Evolutionary conservation across 1,140 invertebrate genomes (phyloP), one percentile per base, ranked within the genome.

Genomic region (Latrodectus geometricus): DNA sequence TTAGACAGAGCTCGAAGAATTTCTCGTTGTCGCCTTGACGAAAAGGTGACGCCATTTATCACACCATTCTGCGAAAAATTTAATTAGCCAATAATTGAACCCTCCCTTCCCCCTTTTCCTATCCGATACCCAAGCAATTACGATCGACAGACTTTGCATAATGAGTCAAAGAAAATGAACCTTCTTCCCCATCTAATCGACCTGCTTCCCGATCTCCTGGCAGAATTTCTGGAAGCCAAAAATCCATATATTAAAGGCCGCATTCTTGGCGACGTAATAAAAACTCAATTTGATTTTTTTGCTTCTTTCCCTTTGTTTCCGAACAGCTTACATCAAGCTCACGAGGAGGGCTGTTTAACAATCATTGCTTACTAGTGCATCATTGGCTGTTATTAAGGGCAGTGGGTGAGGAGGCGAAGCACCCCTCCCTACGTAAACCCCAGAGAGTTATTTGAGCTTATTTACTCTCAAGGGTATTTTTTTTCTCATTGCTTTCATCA

Each of bases 1-100:
- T 15, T 70, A 15, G 54, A 11, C 11, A 61, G 73, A 75, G 52
- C 15, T 23, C 74, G 50, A 56, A 50, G 74, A 52, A 76, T 54
- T 76, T 74, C 23, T 23, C 74, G 74, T 76, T 52, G 72, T 8
- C 52, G 74, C 61, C 9, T 15, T 17, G 76, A 66, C 61, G 76
- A 65, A 78, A 78, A 70, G 78, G 52, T 54, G 78, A 80, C 66
- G 78, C 68, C 66, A 61, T 80, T 80, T 70, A 80, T 80, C 78
- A 80, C 68, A 48, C 65, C 17, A 48, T 35, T 68, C 76, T n/a
- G 68, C 21, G 78, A 80, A 80, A 80, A 80, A 80, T 80, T 80
- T 80, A 80, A 80, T 83, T 83, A 83, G 69, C 72, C 70, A 74
- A 73, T 83, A 83, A 83, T 83, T 83, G 72, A 83, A 83, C 56